phyloP scores from a whole-genome alignment of 1,140 invertebrate species.

The Tetragnatha versicolor region DNA sequence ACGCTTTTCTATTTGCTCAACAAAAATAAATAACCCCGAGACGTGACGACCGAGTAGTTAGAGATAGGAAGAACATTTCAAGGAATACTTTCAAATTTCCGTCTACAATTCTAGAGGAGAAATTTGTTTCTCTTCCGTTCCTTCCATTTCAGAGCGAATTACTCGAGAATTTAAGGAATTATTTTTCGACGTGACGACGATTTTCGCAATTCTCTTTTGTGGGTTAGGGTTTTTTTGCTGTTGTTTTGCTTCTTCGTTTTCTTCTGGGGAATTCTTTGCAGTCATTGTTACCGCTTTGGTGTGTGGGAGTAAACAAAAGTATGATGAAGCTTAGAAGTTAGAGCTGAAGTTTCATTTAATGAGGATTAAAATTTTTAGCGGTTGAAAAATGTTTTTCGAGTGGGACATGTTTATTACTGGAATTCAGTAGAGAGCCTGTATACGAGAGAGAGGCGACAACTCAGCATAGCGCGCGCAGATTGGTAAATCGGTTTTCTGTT shows the following conservation, averaged over 20 bases:
- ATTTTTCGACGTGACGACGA: slow-evolving; percentile 46
- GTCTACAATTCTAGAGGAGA: slow-evolving; percentile 17
- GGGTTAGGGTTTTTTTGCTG: neutral
- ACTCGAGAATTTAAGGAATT: slow-evolving; percentile 49
- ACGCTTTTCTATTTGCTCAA: slow-evolving; percentile 9
- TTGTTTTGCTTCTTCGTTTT: neutral
- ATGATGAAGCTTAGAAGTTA: too few relatives aligned
- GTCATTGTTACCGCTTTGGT: too few relatives aligned
- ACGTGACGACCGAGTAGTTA: slow-evolving; percentile 43
- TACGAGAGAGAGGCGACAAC: too few relatives aligned
- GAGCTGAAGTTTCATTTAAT: too few relatives aligned
- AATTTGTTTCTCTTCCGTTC: slow-evolving; percentile 13
- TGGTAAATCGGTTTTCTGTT: too few relatives aligned
- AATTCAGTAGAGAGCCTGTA: too few relatives aligned
- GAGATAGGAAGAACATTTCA: slow-evolving; percentile 29
- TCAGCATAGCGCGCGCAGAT: too few relatives aligned
- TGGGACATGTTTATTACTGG: too few relatives aligned
- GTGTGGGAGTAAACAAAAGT: too few relatives aligned
- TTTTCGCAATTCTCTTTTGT: slow-evolving; percentile 25
- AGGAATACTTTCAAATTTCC: slow-evolving; percentile 43
- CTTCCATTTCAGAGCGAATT: slow-evolving; percentile 36
- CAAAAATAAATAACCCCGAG: slow-evolving; percentile 30
- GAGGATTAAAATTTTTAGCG: too few relatives aligned
- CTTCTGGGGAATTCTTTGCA: too few relatives aligned
- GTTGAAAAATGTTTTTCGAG: too few relatives aligned